Conservation (phyloP, 1,140 invertebrate genomes). For the Drosophila gunungcola region DNA sequence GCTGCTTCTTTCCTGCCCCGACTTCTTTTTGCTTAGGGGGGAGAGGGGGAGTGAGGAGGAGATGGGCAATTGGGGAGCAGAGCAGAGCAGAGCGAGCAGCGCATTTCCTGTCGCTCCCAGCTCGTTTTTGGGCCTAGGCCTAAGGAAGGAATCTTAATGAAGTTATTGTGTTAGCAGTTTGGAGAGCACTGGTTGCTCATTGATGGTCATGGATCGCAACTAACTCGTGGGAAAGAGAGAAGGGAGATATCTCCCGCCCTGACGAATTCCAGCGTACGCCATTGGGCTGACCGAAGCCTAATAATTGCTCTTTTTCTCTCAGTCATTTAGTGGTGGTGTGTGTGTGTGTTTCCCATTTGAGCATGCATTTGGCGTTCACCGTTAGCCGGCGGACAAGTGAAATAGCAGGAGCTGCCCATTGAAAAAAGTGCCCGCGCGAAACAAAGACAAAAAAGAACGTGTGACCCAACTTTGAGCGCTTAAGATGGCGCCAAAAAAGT, state of each 20-base stretch:
- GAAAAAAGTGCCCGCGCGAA: conserved; percentile 21
- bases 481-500: conserved; percentile 84
- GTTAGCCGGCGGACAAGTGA: conserved; percentile 48
- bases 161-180: conserved; percentile 70
- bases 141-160: conserved; percentile 77
- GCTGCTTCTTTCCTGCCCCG: conserved; percentile 70
- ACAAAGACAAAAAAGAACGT: conserved; percentile 19
- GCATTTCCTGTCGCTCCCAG: conserved; percentile 73
- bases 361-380: conserved; percentile 53
- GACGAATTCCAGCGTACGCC: too few species aligned
- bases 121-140: conserved; percentile 70
- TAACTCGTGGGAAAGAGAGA: conserved; percentile 19
- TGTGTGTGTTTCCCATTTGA: conserved; percentile 25
- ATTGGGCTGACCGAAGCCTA: conserved; percentile 8
- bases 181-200: conserved; percentile 19
- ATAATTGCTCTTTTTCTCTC: conserved; percentile 28
- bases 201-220: conserved; percentile 49
- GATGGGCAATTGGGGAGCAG: conserved; percentile 26
- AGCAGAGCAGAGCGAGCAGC: conserved; percentile 41
- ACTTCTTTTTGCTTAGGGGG: conserved; percentile 32
- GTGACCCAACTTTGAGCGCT: conserved; percentile 2
- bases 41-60: conserved; percentile 14
- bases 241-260: neutral
- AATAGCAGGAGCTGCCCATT: conserved; percentile 19
- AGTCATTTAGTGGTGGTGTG: conserved; percentile 8